These are phyloP conservation scores for Nylanderia fulva DNA, from an alignment of 1,140 invertebrate species.

Conservation along the genomic window DNA sequence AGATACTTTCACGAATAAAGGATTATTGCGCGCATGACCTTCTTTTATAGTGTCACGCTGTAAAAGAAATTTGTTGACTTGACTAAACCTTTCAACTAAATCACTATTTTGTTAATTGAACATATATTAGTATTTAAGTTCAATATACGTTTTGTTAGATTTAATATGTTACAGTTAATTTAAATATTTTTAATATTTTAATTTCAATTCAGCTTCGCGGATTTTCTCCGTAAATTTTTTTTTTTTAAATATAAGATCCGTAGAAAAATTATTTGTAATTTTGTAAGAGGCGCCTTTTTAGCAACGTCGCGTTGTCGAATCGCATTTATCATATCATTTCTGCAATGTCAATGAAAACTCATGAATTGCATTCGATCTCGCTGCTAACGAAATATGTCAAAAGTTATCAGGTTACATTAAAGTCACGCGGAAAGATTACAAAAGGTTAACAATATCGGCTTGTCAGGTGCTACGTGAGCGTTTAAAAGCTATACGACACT, in stretches of 20 bases:
- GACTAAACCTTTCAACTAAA: no score
- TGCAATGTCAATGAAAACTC: neutral
- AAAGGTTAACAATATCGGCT: constrained; percentile 47
- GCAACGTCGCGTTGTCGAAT: neutral
- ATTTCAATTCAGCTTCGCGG: neutral
- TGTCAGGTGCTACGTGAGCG: constrained; percentile 36
- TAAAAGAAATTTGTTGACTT: no score
- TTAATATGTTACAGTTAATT: no score
- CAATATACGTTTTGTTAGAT: no score
- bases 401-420: constrained; percentile 38
- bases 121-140: no score
- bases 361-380: neutral
- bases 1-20: neutral
- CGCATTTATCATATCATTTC: neutral
- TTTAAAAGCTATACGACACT: constrained; percentile 48
- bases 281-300: neutral
- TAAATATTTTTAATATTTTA: no score
- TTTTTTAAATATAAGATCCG: no score
- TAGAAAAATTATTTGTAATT: no score
- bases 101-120: no score
- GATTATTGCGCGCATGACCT: neutral
- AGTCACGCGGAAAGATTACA: neutral
- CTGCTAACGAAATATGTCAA: neutral
- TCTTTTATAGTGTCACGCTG: neutral
- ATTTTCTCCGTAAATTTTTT: neutral